Conservation (phyloP, 1,140 invertebrate species). For the Brachionus asplanchnoidis region DNA sequence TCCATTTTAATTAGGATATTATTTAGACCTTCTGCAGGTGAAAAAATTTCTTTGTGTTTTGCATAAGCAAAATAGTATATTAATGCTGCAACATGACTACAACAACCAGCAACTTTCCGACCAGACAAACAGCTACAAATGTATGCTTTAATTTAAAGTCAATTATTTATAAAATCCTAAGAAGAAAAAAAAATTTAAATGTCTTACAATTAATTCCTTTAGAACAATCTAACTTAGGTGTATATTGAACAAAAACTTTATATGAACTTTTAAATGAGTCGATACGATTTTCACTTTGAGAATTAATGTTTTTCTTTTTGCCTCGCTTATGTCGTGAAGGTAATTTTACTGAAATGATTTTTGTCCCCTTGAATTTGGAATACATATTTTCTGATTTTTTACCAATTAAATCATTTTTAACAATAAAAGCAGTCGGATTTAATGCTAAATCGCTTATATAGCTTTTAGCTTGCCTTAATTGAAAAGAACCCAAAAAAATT, state of each 20-base stretch:
- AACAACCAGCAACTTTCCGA: conserved; percentile 9
- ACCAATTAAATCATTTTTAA: background rate
- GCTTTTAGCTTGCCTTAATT: conserved; percentile 18
- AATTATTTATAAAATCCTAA: background rate
- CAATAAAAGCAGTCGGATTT: background rate
- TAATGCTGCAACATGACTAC: background rate
- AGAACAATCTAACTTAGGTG: background rate
- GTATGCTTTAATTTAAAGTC: conserved; percentile 2
- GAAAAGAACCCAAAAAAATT: conserved; percentile 4
- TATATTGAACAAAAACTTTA: conserved; percentile 30
- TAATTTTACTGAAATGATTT: background rate
- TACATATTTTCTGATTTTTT: background rate
- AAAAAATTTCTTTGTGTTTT: background rate
- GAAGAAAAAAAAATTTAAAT: background rate
- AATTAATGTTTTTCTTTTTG: background rate
- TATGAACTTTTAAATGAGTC: background rate
- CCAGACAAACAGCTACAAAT: conserved; percentile 7
- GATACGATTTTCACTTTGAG: background rate
- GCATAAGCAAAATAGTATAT: background rate
- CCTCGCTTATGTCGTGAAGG: background rate
- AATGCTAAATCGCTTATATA: background rate
- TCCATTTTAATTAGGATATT: background rate
- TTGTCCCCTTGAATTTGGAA: background rate
- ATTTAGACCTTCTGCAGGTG: background rate
- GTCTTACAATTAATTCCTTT: background rate